Evolutionary conservation across 1,140 invertebrate genomes (phyloP).

Genomic region (Temnothorax longispinosus): DNA sequence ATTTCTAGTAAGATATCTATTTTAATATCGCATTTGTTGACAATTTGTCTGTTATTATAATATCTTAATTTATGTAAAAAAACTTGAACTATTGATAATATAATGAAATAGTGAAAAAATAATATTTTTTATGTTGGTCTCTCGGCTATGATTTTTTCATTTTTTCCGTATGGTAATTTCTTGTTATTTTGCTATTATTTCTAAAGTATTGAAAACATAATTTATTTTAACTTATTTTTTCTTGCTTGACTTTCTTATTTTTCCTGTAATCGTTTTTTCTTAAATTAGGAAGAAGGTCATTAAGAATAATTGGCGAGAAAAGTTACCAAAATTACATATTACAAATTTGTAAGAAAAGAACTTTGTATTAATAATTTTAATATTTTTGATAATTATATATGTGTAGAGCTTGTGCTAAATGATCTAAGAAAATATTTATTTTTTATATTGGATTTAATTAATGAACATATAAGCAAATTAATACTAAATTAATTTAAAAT

Average conservation of each 20-base stretch:
- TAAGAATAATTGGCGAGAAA: neutral
- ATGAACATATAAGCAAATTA: neutral
- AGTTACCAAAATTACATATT: neutral
- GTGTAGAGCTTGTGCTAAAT: neutral
- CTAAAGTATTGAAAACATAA: conserved; percentile 15
- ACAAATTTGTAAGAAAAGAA: neutral
- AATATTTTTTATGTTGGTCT: conserved; percentile 63
- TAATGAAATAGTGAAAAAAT: conserved; percentile 48
- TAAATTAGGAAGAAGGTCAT: neutral
- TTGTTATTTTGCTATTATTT: conserved; percentile 45
- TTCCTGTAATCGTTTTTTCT: conserved; percentile 10
- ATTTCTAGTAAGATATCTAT: conserved; percentile 72
- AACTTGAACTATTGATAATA: conserved; percentile 29
- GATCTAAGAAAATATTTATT: conserved; percentile 16
- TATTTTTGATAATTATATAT: conserved; percentile 44
- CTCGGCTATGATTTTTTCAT: neutral
- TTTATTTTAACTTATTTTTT: conserved; percentile 16
- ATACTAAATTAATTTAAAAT: neutral
- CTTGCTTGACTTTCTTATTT: neutral
- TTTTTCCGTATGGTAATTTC: neutral
- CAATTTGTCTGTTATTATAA: conserved; percentile 76
- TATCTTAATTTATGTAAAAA: conserved; percentile 81
- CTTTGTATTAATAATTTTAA: conserved; percentile 32
- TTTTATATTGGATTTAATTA: neutral
- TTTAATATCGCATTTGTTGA: conserved; percentile 73